Percentiles rank a stretch among this genome's conserved stretches.
Evolutionary conservation across 2,888 invertebrate species (phyloP).

Genomic region (Neuroscelio doddi): DNA sequence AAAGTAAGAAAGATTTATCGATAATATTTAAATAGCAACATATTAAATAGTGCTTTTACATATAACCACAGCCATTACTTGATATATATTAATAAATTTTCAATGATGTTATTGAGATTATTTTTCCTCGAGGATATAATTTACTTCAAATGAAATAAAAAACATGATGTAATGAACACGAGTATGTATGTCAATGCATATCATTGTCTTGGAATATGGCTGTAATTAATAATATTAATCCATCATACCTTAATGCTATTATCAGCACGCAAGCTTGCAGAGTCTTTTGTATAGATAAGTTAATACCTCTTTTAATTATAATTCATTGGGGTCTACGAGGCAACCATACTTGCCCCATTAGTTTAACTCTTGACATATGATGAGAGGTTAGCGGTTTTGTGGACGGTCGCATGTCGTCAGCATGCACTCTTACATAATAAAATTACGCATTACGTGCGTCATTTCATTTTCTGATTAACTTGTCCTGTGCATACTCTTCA

Average conservation of each 20-base stretch:
- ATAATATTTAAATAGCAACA: no score
- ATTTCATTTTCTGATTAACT: slow-evolving; percentile 26
- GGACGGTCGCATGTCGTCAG: slow-evolving; percentile 20
- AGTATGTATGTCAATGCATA: slow-evolving; percentile 36
- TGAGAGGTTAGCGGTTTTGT: slow-evolving; percentile 1
- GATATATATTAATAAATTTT: slow-evolving; percentile 9
- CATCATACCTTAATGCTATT: slow-evolving; percentile 20
- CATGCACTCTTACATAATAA: slow-evolving; percentile 14
- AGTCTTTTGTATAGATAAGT: slow-evolving; percentile 33
- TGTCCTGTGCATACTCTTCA: slow-evolving; percentile 13
- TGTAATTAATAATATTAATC: slow-evolving; percentile 33
- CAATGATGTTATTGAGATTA: no score
- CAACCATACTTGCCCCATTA: slow-evolving; percentile 38
- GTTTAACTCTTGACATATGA: slow-evolving; percentile 40
- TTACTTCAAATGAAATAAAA: no score
- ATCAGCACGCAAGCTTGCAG: slow-evolving; percentile 33
- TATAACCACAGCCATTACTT: no score
- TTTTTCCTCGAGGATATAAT: no score
- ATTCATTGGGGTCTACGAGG: slow-evolving; percentile 27
- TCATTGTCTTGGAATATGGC: slow-evolving; percentile 15
- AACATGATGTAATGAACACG: slow-evolving; percentile 16
- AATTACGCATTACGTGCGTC: slow-evolving; percentile 20
- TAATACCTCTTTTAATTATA: slow-evolving; percentile 34
- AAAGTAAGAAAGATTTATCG: no score
- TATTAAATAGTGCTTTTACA: no score